Base-by-base conservation (phyloP, 2,113 vertebrate species). In the Chamaetylas fuelleborni region DNA sequence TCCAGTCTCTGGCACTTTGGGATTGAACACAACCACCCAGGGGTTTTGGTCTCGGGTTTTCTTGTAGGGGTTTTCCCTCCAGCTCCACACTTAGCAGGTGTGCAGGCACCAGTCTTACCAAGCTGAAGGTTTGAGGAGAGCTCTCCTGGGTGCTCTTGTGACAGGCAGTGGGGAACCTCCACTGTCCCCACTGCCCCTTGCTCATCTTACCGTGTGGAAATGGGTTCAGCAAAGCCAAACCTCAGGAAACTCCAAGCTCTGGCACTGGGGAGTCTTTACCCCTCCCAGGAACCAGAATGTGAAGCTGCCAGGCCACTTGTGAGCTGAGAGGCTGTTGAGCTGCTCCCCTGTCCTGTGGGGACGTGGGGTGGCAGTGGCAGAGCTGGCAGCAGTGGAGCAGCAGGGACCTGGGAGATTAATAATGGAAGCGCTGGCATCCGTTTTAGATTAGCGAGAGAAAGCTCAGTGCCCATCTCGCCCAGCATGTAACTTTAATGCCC, bases 401-500 rank as follows among this genome's bases (percentile, higher is more conserved):
- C 72, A 60, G 67, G 51, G 91, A 67, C 77, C 71, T 51, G 43
- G 23, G 25, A 70, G 94, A 80, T 97, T 64, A 95, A 94, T 93
- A 92, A 96, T 88, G 84, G 96, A 96, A 92, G 73, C 9, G 8
- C 69, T 66, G 84, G 94, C 91, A 95, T 95, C 95, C 84, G 86
- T 91, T 93, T 86, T 31, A 91, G 95, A 92, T 95, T 74, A 93
- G 89, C 14, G 14, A 93, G 94, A 69, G 94, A 82, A 95, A 96
- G 94, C 95, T 95, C 86, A 28, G 90, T 82, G 34, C 93, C 95
- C 94, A 69, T 96, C 92, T 97, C 85, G 2, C 88, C 83, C 92
- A 74, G 92, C 94, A 95, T 96, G 92, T 92, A 94, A 95, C 94
- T 92, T 94, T 94, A 96, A 94, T 95, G 96, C 88, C 6, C 48